A percentile compares a stretch with the other conserved stretches of the same genome.
These are phyloP conservation scores for Cepaea hortensis DNA, from an alignment of 2,888 invertebrate genomes.

Conservation along the genomic window DNA sequence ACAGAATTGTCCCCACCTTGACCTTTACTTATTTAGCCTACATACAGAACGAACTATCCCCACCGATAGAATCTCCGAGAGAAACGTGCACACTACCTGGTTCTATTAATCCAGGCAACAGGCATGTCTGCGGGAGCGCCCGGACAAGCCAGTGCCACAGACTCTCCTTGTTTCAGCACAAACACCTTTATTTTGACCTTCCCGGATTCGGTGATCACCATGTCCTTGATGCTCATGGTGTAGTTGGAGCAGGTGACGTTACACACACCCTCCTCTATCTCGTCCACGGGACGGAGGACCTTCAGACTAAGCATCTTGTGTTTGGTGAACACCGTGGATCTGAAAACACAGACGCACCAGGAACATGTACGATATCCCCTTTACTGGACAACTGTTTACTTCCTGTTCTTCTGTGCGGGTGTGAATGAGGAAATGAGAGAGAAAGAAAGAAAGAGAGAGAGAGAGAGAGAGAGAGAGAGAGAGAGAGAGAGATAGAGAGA, in stretches of 20 bases:
- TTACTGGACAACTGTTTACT: too few relatives aligned
- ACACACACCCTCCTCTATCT: conserved; percentile 35
- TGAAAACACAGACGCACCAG: neutral
- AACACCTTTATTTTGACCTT: conserved; percentile 8
- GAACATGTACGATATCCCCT: neutral
- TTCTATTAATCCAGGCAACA: conserved; percentile 42
- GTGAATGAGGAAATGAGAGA: too few relatives aligned
- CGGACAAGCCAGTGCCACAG: conserved; percentile 24
- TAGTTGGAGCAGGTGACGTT: conserved; percentile 28
- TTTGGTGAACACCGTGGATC: conserved; percentile 30
- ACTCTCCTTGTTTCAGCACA: conserved; percentile 4
- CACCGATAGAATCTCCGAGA: neutral
- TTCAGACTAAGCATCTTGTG: neutral
- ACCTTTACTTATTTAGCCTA: neutral
- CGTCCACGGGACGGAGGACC: conserved; percentile 35
- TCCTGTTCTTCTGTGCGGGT: too few relatives aligned
- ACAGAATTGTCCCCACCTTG: neutral
- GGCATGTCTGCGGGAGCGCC: conserved; percentile 29
- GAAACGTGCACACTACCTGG: neutral
- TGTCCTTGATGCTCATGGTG: conserved; percentile 8
- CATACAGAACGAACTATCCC: neutral
- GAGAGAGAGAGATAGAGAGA: neutral
- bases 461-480: neutral
- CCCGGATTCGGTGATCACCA: neutral
- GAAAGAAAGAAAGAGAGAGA: neutral